Percentiles rank a stretch among this genome's conserved stretches.
Conservation (phyloP, 2,888 invertebrate genomes). For the Drosophila putrida region DNA sequence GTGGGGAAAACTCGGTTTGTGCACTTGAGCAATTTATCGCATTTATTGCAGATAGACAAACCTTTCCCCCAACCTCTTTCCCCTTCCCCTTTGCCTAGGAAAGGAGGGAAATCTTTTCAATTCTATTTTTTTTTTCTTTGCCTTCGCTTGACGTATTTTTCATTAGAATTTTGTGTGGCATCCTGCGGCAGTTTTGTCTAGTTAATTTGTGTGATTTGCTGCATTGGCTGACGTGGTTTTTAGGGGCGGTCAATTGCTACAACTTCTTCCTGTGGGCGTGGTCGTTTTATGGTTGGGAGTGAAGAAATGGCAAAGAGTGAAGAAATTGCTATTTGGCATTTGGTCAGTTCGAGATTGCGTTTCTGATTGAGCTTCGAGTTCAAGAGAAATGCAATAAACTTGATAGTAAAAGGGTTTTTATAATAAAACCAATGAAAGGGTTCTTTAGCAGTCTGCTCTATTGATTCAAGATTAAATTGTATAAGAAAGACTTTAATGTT, state of each 20-base stretch:
- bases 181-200: conserved; percentile 78
- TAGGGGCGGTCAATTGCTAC: conserved; percentile 1
- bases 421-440: background rate
- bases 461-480: too few relatives aligned
- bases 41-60: conserved; percentile 59
- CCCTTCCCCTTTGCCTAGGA: background rate
- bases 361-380: background rate
- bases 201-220: conserved; percentile 80
- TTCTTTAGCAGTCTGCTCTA: background rate
- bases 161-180: conserved; percentile 61
- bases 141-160: conserved; percentile 55
- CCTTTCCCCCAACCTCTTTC: conserved; percentile 3
- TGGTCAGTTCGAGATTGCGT: conserved; percentile 44
- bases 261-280: conserved; percentile 26
- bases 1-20: conserved; percentile 25
- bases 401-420: background rate
- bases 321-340: conserved; percentile 17
- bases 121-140: conserved; percentile 10
- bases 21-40: conserved; percentile 78
- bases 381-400: background rate
- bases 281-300: background rate
- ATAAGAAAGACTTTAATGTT: too few relatives aligned
- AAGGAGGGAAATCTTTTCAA: background rate
- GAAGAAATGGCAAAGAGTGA: background rate
- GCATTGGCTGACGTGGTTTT: conserved; percentile 42